Conservation (phyloP, 2,797 vertebrate genomes). For the Scolopax bukidnonensis region DNA sequence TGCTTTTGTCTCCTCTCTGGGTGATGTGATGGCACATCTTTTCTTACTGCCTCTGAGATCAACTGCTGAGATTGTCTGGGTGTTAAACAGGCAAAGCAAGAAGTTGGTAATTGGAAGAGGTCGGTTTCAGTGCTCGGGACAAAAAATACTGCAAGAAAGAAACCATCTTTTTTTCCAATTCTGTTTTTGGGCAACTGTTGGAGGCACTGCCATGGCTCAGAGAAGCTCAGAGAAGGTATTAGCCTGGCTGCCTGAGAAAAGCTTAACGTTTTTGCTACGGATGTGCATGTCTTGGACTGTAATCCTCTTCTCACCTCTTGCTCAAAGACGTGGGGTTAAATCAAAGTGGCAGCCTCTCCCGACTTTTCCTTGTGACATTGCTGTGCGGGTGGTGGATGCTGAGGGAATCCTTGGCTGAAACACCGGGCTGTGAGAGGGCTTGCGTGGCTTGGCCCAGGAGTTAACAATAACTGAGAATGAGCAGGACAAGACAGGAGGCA, state of each 20-base stretch:
- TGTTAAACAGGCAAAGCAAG: background rate
- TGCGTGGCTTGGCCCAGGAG: background rate
- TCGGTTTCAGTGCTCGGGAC: background rate
- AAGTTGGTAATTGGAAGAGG: background rate
- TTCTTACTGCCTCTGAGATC: background rate
- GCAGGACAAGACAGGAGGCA: background rate
- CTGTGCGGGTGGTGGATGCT: background rate
- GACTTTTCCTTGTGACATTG: background rate
- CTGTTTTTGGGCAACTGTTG: background rate
- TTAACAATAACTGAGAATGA: background rate
- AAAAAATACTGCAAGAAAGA: background rate
- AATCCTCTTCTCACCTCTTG: background rate
- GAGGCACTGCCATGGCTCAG: background rate
- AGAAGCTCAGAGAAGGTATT: background rate
- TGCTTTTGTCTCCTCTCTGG: background rate
- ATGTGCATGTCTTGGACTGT: background rate
- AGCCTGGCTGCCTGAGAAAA: background rate
- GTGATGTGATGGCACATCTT: background rate
- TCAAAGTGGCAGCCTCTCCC: background rate
- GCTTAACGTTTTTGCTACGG: accelerated
- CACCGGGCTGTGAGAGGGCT: background rate
- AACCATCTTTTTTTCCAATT: accelerated
- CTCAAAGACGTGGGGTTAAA: background rate
- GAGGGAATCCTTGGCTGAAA: background rate
- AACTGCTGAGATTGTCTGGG: accelerated